These are phyloP conservation scores for Sminthurides bifidus DNA, from an alignment of 1,140 invertebrate genomes.

Conservation along the genomic window DNA sequence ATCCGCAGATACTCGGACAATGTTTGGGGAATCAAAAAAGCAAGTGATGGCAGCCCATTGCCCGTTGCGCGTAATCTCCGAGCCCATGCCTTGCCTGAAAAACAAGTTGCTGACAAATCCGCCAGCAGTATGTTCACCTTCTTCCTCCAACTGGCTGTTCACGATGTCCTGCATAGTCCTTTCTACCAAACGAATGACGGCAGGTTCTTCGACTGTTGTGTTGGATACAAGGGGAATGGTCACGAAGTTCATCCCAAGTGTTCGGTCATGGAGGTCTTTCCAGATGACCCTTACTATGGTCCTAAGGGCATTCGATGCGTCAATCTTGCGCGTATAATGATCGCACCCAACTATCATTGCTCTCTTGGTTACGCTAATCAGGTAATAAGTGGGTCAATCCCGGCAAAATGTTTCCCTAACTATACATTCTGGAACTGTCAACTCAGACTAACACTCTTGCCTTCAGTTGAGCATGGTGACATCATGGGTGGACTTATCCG, in stretches of 20 bases:
- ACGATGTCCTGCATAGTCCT: slow-evolving; percentile 31
- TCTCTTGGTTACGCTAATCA: slow-evolving; percentile 35
- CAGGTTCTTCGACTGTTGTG: slow-evolving; percentile 35
- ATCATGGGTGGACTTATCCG: slow-evolving; percentile 29
- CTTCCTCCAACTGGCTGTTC: slow-evolving; percentile 33
- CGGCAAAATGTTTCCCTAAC: neutral
- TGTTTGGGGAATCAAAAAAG: neutral
- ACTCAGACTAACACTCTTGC: neutral
- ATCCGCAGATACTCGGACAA: slow-evolving; percentile 17
- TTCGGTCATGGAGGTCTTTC: slow-evolving; percentile 42
- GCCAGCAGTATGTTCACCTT: slow-evolving; percentile 29
- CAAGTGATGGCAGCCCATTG: slow-evolving; percentile 3
- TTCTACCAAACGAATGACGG: slow-evolving; percentile 33
- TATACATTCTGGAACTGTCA: neutral
- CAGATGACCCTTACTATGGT: slow-evolving; percentile 40
- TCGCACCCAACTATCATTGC: slow-evolving; percentile 36
- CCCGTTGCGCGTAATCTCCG: slow-evolving; percentile 18
- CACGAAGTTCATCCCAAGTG: slow-evolving; percentile 40
- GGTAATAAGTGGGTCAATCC: slow-evolving; percentile 29
- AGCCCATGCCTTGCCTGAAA: slow-evolving; percentile 21
- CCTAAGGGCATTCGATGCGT: slow-evolving; percentile 35
- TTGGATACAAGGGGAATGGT: slow-evolving; percentile 28
- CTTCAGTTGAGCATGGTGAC: slow-evolving; percentile 13
- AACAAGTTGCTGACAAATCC: slow-evolving; percentile 15
- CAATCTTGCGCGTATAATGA: slow-evolving; percentile 36